phyloP scores from a whole-genome alignment of 2,113 vertebrate genomes.

The Hypocryptadius cinnamomeus region DNA sequence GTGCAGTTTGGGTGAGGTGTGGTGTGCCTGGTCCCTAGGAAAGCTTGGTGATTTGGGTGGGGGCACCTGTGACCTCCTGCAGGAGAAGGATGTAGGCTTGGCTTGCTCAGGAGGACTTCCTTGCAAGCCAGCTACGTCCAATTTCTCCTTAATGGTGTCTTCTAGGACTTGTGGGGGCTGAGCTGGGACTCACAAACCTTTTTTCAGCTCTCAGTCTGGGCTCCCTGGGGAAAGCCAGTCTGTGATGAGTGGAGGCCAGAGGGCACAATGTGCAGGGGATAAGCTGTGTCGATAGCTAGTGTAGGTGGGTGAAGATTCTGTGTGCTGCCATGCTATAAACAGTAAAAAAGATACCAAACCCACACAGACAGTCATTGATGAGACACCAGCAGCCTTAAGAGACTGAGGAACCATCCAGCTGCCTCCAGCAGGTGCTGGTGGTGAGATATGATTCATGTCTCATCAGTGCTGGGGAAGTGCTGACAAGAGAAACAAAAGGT shows the following conservation, averaged over 20 bases:
- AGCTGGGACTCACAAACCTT: neutral
- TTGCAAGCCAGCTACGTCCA: neutral
- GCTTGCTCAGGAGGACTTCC: neutral
- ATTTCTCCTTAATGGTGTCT: neutral
- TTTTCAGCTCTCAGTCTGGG: neutral
- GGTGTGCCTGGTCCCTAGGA: neutral
- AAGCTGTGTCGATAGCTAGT: neutral
- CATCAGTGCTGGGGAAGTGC: neutral
- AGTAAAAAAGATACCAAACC: neutral
- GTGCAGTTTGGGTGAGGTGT: neutral
- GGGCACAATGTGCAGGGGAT: neutral
- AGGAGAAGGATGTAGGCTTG: neutral
- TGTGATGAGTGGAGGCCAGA: neutral
- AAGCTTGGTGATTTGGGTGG: neutral
- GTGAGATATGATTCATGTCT: neutral
- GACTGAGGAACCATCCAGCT: neutral
- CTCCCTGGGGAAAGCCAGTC: neutral
- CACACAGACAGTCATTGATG: neutral
- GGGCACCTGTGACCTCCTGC: neutral
- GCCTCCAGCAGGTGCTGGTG: neutral
- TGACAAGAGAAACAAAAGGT: neutral
- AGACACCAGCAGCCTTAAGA: neutral
- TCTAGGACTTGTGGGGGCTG: neutral
- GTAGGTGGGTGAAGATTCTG: neutral
- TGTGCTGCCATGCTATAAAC: neutral